Percentiles rank a stretch among this genome's conserved stretches.
Conservation (phyloP, 1,140 invertebrate species). For the Drosophila lowei region DNA sequence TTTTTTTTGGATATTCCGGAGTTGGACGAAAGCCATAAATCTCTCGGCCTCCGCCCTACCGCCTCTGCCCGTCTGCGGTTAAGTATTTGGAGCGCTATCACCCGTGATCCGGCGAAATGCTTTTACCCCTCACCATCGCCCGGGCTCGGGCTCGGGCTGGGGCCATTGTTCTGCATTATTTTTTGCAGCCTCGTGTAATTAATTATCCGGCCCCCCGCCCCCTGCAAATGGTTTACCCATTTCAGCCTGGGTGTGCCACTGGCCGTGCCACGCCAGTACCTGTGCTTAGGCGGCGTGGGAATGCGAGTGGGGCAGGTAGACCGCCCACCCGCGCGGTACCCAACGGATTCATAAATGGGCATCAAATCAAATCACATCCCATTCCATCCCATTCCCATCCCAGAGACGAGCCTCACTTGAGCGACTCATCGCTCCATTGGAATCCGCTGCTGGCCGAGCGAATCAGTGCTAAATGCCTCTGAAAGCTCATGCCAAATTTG, state of each 20-base stretch:
- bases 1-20: slow-evolving; percentile 64
- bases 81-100: slow-evolving; percentile 26
- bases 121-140: slow-evolving; percentile 39
- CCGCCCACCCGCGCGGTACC: slow-evolving; percentile 32
- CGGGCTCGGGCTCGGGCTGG: slow-evolving; percentile 10
- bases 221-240: slow-evolving; percentile 32
- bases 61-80: slow-evolving; percentile 3
- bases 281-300: slow-evolving; percentile 11
- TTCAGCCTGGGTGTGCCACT: slow-evolving; percentile 23
- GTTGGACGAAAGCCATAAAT: slow-evolving; percentile 63
- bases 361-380: neutral
- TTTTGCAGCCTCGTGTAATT: slow-evolving; percentile 63
- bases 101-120: slow-evolving; percentile 56
- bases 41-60: slow-evolving; percentile 28
- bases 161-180: slow-evolving; percentile 72
- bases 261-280: too few species aligned
- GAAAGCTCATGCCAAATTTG: slow-evolving; percentile 39
- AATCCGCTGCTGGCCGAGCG: slow-evolving; percentile 21
- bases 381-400: neutral
- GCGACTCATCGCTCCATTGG: slow-evolving; percentile 19
- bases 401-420: slow-evolving; percentile 14
- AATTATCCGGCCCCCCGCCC: slow-evolving; percentile 34
- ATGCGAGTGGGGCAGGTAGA: slow-evolving; percentile 12
- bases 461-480: slow-evolving; percentile 27
- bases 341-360: slow-evolving; percentile 16